phyloP scores from a whole-genome alignment of 2,888 invertebrate genomes.

The Ryuthela nishihirai region DNA sequence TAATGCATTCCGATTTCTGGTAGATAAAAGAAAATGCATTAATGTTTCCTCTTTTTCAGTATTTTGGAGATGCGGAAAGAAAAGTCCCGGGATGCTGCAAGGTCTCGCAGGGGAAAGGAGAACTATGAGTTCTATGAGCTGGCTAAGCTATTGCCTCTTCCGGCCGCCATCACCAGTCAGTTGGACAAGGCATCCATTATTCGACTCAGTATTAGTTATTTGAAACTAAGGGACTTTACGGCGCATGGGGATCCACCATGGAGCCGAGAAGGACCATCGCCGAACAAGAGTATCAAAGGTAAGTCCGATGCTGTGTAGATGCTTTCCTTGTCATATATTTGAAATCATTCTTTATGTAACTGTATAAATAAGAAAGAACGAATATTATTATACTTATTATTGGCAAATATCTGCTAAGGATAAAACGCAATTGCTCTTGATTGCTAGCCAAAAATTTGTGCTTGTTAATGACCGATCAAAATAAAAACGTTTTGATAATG shows the following conservation, averaged over 20 bases:
- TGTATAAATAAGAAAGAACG: too few species aligned
- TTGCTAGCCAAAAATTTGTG: too few species aligned
- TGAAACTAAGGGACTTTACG: constrained; percentile 90
- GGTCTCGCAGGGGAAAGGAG: constrained; percentile 87
- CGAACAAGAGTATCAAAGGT: constrained; percentile 19
- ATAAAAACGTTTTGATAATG: too few species aligned
- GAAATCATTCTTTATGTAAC: too few species aligned
- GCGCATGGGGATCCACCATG: constrained; percentile 95
- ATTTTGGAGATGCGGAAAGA: constrained; percentile 91
- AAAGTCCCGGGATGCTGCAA: constrained; percentile 87
- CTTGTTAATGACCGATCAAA: too few species aligned
- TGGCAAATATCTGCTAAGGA: too few species aligned
- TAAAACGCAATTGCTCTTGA: too few species aligned
- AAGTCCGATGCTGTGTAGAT: background rate
- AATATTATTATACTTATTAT: too few species aligned
- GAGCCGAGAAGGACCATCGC: constrained; percentile 55
- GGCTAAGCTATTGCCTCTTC: constrained; percentile 61
- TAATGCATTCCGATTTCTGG: too few species aligned
- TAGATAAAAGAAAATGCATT: too few species aligned
- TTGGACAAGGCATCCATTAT: constrained; percentile 95
- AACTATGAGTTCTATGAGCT: constrained; percentile 96
- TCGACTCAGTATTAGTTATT: constrained; percentile 91
- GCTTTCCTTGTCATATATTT: too few species aligned
- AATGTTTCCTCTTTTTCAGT: constrained; percentile 59
- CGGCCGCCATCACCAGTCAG: constrained; percentile 77